Conservation (phyloP, 2,888 invertebrate species). For the Danaus chrysippus region DNA sequence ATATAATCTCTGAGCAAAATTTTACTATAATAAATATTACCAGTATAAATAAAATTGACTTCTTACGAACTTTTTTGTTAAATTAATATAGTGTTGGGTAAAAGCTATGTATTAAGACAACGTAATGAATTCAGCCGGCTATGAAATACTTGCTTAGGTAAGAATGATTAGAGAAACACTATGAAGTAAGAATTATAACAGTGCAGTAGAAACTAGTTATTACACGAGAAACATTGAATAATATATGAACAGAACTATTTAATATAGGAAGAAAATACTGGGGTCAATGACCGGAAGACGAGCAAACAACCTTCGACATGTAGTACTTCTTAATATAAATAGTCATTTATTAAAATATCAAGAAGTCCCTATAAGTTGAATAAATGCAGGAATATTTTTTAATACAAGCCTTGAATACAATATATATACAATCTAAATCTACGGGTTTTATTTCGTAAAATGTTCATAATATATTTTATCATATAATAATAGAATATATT, state of each 20-base stretch:
- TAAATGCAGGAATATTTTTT: too few relatives aligned
- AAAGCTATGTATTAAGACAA: neutral
- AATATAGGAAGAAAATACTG: neutral
- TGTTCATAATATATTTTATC: neutral
- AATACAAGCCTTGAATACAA: too few relatives aligned
- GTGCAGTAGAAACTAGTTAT: neutral
- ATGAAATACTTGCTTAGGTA: constrained; percentile 3
- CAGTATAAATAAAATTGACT: too few relatives aligned
- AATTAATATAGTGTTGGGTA: neutral
- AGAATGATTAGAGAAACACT: neutral
- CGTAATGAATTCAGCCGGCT: constrained; percentile 1
- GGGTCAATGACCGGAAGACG: neutral
- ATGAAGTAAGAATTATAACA: neutral
- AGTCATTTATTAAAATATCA: neutral
- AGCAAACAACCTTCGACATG: constrained; percentile 1
- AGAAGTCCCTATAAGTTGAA: too few relatives aligned
- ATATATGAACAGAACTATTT: too few relatives aligned
- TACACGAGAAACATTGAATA: too few relatives aligned
- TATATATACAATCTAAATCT: neutral
- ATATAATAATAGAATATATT: constrained; percentile 11
- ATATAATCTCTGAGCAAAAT: too few relatives aligned
- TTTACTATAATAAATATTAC: too few relatives aligned
- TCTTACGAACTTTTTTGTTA: neutral
- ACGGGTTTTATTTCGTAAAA: neutral
- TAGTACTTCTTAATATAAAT: neutral